Evolutionary conservation across 2,113 vertebrate species (phyloP).

Genomic region (Oenanthe oenanthe): DNA sequence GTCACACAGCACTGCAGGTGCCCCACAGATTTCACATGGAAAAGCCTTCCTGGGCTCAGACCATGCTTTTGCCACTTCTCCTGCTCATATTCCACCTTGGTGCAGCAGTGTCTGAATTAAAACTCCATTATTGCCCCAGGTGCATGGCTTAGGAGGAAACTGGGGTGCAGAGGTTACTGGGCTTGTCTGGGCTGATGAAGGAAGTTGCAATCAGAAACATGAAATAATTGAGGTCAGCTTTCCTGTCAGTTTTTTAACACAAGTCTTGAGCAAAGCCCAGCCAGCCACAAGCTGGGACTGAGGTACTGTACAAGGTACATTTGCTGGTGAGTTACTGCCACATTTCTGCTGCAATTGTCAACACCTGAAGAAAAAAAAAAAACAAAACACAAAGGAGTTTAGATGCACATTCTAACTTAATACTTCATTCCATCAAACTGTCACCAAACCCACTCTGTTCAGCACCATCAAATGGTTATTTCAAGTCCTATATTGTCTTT

Average conservation of each 20-base stretch:
- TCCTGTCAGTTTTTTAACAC: background rate
- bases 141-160: background rate
- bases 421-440: background rate
- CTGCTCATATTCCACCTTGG: background rate
- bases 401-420: background rate
- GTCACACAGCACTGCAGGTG: background rate
- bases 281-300: background rate
- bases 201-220: background rate
- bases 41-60: background rate
- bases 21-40: fast-evolving
- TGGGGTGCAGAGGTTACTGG: background rate
- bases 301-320: background rate
- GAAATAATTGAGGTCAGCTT: background rate
- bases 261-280: background rate
- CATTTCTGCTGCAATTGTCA: background rate
- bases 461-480: background rate
- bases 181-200: background rate
- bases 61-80: background rate
- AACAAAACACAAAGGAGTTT: background rate
- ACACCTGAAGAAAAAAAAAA: background rate
- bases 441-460: background rate
- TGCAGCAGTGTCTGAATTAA: background rate
- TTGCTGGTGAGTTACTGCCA: background rate
- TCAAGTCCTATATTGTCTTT: background rate
- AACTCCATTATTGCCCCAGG: background rate